Evolutionary conservation across 2,797 vertebrate genomes (phyloP), one percentile per base, ranked within the genome.

Genomic region (Argentina silus): DNA sequence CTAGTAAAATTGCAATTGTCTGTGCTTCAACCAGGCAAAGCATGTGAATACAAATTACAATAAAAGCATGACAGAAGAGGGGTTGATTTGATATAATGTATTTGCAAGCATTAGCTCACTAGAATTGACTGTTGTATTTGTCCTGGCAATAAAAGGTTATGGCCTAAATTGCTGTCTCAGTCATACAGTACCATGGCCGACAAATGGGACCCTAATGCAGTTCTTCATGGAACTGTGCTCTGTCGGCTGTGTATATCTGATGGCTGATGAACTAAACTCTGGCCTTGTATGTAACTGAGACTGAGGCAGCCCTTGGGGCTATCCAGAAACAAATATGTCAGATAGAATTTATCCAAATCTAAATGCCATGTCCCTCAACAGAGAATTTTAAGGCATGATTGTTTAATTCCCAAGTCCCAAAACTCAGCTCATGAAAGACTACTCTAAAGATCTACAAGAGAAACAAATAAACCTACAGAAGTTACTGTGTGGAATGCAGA

Each of bases 151-250:
- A 48, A 67, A 17, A 51, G 64, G 17, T 69, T 67, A 15, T 27
- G 21, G 9, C 68, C 23, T 62, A 73, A 75, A 84, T 0, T 51
- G 11, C 17, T 61, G 15, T 4, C 10, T 53, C 23, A 68, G 79
- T 55, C n/a, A 7, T 44, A 23, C 10, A 66, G 59, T 9, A 51
- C 10, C 64, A 21, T 10, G 43, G 44, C 6, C 10, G 10, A 60
- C 1, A 27, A 60, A 65, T 23, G 47, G 45, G 21, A 50, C 2
- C 64, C 44, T 50, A 15, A 50, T 50, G 21, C 45, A 45, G 45
- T 45, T 67, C 19, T 67, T 23, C 10, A 17, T 23, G 5, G 47
- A 67, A 67, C 14, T 50, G 44, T 15, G 45, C 3, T 4, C 17
- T 21, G 44, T 45, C 53, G 36, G 3, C 62, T 17, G 17, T 60